Evolutionary conservation across 30 jellyfish, hydroid and myxozoan species (phyloP).

Genomic region (Cassiopea andromeda): DNA sequence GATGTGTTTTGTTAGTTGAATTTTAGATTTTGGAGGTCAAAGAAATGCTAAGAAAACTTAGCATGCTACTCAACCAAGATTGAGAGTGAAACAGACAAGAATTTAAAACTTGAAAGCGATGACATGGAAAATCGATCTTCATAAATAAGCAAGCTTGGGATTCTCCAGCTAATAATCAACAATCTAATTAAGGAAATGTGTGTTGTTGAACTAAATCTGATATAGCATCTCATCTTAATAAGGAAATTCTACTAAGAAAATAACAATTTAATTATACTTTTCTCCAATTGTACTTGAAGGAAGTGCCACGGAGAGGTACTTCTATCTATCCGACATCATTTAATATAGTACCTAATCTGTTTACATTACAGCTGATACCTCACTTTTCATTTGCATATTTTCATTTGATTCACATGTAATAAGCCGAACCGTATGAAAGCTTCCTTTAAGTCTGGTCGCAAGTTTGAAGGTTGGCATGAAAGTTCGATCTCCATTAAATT

Average conservation of each 20-base stretch:
- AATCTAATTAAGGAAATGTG: background rate
- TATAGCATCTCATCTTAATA: background rate
- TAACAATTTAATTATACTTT: background rate
- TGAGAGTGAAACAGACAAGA: too few species aligned
- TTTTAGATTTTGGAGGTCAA: too few species aligned
- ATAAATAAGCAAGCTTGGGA: background rate
- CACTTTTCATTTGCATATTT: background rate
- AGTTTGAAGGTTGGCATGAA: too few species aligned
- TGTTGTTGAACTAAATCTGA: background rate
- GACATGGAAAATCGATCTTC: too few species aligned
- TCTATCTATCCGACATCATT: background rate
- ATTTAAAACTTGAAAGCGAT: too few species aligned
- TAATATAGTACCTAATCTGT: background rate
- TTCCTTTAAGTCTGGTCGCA: too few species aligned
- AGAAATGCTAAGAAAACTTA: too few species aligned
- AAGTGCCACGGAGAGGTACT: background rate
- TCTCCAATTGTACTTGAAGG: background rate
- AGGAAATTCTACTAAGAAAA: background rate
- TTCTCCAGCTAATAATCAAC: background rate
- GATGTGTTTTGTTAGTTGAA: too few species aligned
- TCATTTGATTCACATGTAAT: background rate
- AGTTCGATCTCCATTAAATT: too few species aligned
- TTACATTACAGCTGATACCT: background rate
- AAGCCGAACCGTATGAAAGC: background rate
- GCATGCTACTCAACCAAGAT: too few species aligned